Evolutionary conservation across 2,797 vertebrate species (phyloP), one percentile per base, ranked within the genome.

Genomic region (Smutsia gigantea): DNA sequence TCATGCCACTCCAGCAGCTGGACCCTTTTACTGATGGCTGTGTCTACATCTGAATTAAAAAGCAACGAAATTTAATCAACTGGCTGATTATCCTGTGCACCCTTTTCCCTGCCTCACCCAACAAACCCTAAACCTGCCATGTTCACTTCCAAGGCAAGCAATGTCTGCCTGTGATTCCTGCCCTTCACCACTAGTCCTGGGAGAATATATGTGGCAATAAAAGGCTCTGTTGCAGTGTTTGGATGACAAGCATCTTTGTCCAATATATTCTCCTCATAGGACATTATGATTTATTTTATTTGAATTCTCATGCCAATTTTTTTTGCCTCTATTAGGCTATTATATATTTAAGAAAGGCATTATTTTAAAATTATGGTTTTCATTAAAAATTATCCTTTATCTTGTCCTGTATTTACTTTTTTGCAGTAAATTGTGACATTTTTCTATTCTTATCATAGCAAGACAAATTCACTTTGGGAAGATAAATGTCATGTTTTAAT

Each of bases 401-500:
- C 74, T 94, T 93, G 95, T 95, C 69, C 29, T 89, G 7, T 63
- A 83, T 75, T 87, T 93, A 53, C 29, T 84, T 82, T 77, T 95
- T 93, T 84, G 39, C 37, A 63, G 42, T 55, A 87, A 97, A 96
- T 93, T 94, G 86, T 93, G 89, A 75, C 64, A 83, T 96, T 92
- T 97, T 94, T 82, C 77, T 85, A 27, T 86, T 93, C 59, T 86
- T 77, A 85, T 66, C 55, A 14, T 18, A 85, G 87, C 68, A 94
- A 96, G 89, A 96, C 51, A 94, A 94, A 96, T 95, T 95, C 94
- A 91, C 64, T 72, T 87, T 95, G 66, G 88, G 51, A 96, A 97
- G 93, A 90, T 90, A 97, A 97, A 97, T 97, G 93, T 93, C 97
- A 97, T 61, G 64, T 92, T 97, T 97, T 97, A 97, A 97, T 97